A percentile compares a stretch with the other conserved stretches of the same genome.
phyloP scores from a whole-genome alignment of 2,888 invertebrate species.

The Vanessa cardui region DNA sequence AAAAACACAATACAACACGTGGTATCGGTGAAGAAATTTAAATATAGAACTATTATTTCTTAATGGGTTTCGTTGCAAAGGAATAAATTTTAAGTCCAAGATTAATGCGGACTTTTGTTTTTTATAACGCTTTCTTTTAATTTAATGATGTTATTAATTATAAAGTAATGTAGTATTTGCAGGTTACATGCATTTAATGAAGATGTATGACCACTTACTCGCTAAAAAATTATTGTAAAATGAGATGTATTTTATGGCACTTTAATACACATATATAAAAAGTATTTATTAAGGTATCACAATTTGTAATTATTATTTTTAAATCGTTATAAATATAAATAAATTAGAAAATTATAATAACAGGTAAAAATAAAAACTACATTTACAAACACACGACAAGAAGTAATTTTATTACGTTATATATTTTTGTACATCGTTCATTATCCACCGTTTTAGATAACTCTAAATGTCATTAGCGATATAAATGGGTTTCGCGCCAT shows the following conservation, averaged over 20 bases:
- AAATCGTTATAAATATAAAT: neutral
- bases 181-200: no score
- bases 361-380: no score
- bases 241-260: neutral
- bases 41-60: neutral
- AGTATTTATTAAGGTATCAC: neutral
- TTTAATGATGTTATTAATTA: conserved; percentile 20
- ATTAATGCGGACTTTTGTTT: neutral
- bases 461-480: conserved; percentile 75
- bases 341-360: neutral
- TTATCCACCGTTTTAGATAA: conserved; percentile 70
- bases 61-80: neutral
- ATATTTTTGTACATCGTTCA: conserved; percentile 52
- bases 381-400: conserved; percentile 26
- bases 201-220: no score
- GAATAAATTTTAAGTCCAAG: no score
- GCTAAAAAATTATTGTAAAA: no score
- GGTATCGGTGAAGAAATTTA: conserved; percentile 3
- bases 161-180: neutral
- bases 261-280: neutral
- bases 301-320: neutral
- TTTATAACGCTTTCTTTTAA: conserved; percentile 10
- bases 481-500: conserved; percentile 78
- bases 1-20: conserved; percentile 5
- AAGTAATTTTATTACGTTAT: conserved; percentile 16